Conservation (phyloP, 2,113 vertebrate species). For the Hipposideros armiger region DNA sequence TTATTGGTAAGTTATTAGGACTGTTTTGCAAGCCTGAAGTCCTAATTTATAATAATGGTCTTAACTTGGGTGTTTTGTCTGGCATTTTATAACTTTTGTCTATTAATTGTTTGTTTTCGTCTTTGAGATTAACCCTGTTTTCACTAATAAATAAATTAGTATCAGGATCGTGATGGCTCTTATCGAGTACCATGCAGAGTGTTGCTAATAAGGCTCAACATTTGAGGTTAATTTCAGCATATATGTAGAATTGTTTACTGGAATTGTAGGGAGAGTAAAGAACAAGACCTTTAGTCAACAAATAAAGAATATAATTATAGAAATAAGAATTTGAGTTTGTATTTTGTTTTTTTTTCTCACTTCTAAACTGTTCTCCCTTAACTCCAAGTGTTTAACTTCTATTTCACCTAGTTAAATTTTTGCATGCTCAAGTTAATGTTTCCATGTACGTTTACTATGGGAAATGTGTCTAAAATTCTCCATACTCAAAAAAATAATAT, state of each 20-base stretch:
- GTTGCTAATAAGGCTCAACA: constrained; percentile 7
- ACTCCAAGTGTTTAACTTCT: background rate
- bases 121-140: constrained; percentile 38
- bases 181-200: background rate
- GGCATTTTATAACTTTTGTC: background rate
- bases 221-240: constrained; percentile 45
- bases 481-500: constrained; percentile 33
- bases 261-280: constrained; percentile 46
- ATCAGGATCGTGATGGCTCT: background rate
- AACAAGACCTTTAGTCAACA: background rate
- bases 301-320: background rate
- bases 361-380: background rate
- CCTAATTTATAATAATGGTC: constrained; percentile 36
- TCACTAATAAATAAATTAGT: constrained; percentile 42
- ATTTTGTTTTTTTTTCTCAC: background rate
- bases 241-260: background rate
- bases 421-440: constrained; percentile 33
- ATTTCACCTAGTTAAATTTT: constrained; percentile 33
- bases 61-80: constrained; percentile 33
- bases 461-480: constrained; percentile 8
- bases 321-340: constrained; percentile 12
- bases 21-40: constrained; percentile 40
- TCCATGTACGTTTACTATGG: background rate
- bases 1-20: constrained; percentile 92
- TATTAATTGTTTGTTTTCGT: constrained; percentile 12